A percentile compares a stretch with the other conserved stretches of the same genome.
phyloP scores from a whole-genome alignment of 1,140 invertebrate species.

The Ceratina australensis region DNA sequence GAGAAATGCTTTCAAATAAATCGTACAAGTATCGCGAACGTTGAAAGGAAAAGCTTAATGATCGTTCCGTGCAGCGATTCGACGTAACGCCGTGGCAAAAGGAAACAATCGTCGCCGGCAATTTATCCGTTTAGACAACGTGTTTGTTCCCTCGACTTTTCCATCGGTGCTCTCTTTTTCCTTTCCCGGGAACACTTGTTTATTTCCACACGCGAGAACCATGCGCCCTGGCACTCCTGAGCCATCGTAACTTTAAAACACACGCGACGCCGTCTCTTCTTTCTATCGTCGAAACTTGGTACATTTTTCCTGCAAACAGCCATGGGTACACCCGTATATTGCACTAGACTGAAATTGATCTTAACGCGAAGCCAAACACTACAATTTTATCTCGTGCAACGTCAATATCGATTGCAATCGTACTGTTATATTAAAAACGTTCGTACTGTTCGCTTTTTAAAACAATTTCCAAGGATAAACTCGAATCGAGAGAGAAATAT shows the following conservation, averaged over 20 bases:
- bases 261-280: background rate
- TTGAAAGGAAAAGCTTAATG: background rate
- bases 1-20: background rate
- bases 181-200: conserved; percentile 35
- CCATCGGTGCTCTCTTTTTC: conserved; percentile 17
- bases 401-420: background rate
- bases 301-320: conserved; percentile 12
- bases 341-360: background rate
- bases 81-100: no score
- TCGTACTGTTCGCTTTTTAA: background rate
- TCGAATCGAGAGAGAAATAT: no score
- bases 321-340: no score
- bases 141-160: conserved; percentile 41
- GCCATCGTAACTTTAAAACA: conserved; percentile 20
- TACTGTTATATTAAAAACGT: background rate
- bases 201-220: conserved; percentile 35
- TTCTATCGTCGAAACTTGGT: conserved; percentile 3
- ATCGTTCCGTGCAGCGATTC: background rate
- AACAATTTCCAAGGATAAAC: no score
- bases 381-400: background rate
- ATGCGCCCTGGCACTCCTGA: conserved; percentile 1
- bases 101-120: background rate
- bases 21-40: background rate
- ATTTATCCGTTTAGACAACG: conserved; percentile 52
- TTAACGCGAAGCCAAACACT: background rate